Conservation (phyloP, 2,113 vertebrate genomes). For the Hydrolagus affinis region DNA sequence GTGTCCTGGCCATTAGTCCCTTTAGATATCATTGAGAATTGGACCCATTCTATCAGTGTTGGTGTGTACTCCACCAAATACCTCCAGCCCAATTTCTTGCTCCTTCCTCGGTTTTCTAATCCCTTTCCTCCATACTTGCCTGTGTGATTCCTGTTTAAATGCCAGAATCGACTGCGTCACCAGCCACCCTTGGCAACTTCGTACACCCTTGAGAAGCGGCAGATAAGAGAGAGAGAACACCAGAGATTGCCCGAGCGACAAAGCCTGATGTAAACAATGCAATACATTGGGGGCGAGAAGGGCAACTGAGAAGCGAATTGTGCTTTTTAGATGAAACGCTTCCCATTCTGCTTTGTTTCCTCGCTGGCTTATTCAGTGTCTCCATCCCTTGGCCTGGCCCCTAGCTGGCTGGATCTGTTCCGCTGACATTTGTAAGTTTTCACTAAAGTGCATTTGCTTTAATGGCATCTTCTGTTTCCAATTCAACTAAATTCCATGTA, state of each 20-base stretch:
- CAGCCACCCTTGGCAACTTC: no score
- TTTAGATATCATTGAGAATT: no score
- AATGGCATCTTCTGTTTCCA: not conserved
- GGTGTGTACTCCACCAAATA: no score
- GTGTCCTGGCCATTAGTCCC: no score
- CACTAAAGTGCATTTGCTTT: not conserved
- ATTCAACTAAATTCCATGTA: not conserved
- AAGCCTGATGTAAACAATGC: not conserved
- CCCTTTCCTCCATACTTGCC: no score
- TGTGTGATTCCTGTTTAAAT: no score
- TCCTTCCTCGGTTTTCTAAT: no score
- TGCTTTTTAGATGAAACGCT: not conserved
- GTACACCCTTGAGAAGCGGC: no score
- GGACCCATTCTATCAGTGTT: no score
- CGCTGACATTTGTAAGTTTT: not conserved
- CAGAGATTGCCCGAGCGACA: not conserved
- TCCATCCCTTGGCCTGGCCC: not conserved
- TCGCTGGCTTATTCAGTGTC: not conserved
- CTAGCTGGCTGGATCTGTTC: not conserved
- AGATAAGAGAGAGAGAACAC: not conserved
- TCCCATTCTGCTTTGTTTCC: not conserved
- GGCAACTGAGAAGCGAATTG: not conserved
- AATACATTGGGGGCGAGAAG: not conserved
- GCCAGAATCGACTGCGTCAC: no score
- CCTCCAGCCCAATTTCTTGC: no score